Evolutionary conservation across 1,140 invertebrate genomes (phyloP).

Genomic region (Batillaria attramentaria): DNA sequence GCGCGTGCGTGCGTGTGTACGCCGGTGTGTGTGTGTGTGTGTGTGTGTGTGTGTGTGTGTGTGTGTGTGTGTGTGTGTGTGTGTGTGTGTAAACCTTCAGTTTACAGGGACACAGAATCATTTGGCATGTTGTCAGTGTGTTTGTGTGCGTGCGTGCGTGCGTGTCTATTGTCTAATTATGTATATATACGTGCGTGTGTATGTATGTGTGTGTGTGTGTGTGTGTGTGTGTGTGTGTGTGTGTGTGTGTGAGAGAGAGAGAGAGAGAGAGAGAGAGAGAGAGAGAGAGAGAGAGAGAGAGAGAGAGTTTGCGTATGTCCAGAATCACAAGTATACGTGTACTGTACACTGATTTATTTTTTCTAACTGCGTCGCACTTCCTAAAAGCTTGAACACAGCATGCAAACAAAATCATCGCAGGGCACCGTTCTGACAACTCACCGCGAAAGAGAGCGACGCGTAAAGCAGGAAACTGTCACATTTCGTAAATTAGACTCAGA

Average conservation of each 20-base stretch:
- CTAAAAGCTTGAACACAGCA: too few relatives aligned
- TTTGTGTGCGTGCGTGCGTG: constrained; percentile 5
- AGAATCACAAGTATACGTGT: background rate
- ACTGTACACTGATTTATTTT: background rate
- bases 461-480: too few relatives aligned
- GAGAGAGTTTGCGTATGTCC: background rate
- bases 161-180: too few relatives aligned
- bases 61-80: constrained; percentile 19
- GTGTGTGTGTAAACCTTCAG: background rate
- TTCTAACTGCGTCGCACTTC: background rate
- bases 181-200: constrained; percentile 13
- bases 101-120: too few relatives aligned
- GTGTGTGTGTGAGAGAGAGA: constrained; percentile 17
- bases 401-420: too few relatives aligned
- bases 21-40: background rate
- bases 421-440: too few relatives aligned
- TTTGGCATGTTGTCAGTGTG: background rate
- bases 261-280: background rate
- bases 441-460: too few relatives aligned
- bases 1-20: background rate
- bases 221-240: background rate
- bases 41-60: constrained; percentile 5
- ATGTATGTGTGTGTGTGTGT: constrained; percentile 13
- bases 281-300: background rate
- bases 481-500: too few relatives aligned